These are phyloP conservation scores for Carettochelys insculpta DNA, from an alignment of 2,113 vertebrate species.

Conservation along the genomic window DNA sequence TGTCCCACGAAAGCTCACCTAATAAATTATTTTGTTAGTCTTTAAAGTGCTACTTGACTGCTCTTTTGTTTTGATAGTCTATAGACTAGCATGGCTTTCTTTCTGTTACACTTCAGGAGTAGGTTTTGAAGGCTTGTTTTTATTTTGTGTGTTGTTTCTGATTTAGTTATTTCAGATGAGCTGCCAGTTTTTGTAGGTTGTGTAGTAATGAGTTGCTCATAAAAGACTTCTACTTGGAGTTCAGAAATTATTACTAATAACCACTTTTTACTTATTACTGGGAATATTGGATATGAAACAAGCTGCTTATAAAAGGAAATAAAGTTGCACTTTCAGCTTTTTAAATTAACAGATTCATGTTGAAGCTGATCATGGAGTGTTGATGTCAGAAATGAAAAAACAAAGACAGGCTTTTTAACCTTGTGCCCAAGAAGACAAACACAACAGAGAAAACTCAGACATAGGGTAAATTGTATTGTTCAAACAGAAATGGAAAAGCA, in stretches of 20 bases:
- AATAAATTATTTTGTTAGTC: no score
- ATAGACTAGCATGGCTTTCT: no score
- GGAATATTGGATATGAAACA: no score
- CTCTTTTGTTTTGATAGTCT: no score
- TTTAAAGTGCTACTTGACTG: no score
- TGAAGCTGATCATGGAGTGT: background rate
- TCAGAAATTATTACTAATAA: background rate
- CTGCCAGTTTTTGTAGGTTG: background rate
- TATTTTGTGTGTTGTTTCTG: background rate
- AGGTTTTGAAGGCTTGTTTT: conserved; percentile 30
- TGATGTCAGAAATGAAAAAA: background rate
- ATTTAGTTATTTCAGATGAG: background rate
- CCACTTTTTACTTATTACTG: background rate
- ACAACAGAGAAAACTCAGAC: conserved; percentile 1
- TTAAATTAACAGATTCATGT: background rate
- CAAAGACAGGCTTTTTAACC: background rate
- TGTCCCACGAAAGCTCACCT: no score
- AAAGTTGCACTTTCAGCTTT: background rate
- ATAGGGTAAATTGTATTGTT: conserved; percentile 10
- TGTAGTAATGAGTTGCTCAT: background rate
- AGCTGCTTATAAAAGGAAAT: background rate
- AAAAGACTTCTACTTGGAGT: background rate
- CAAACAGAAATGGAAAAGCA: conserved; percentile 4
- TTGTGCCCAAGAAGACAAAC: background rate
- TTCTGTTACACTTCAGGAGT: background rate